Base-by-base conservation (phyloP, 2,888 invertebrate species). In the Meghimatium bilineatum region DNA sequence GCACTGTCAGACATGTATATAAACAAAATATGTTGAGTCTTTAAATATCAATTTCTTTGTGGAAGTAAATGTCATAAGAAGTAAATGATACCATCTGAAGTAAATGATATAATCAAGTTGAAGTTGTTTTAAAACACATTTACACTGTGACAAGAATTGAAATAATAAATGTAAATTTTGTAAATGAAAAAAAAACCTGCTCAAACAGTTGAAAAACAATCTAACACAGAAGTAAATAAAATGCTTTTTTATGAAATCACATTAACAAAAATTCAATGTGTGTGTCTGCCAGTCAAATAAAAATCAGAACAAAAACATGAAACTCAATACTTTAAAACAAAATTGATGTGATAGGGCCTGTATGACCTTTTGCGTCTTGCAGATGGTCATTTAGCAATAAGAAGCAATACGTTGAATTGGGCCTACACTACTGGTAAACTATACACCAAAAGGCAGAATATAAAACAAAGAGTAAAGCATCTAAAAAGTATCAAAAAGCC, bases 11-110 rank as follows among this genome's bases (percentile, higher is more conserved):
- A 66, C 10, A 44, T 8, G 66, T 32, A 26, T 66, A 32, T 29
- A 1, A 32, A 66, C 5, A 63, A 63, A 63, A 56, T 23, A 63
- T n/a, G n/a, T n/a, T 63, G 23, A 36, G 34, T 69, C 3, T 6
- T 56, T 56, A 56, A 36, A 44, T 44, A 49, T 72, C n/a, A 26
- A 49, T 72, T 38, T 72, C 72, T 44, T n/a, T n/a, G n/a, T n/a
- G n/a, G 44, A 26, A 29, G 26, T 72, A 44, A 72, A 17, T 44
- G 29, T n/a, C 38, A 38, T 17, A 69, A 69, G 44, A 26, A 29
- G 26, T 72, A 44, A 72, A 17, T 44, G 29, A 38, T 69, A 38
- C n/a, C n/a, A n/a, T n/a, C 72, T 44, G 44, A 26, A 29, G 26
- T 72, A 44, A 72, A 17, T 44, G 29, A 38, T 69, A 38, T 17